phyloP scores from a whole-genome alignment of 2,888 invertebrate species.

The Glomeris marginata region DNA sequence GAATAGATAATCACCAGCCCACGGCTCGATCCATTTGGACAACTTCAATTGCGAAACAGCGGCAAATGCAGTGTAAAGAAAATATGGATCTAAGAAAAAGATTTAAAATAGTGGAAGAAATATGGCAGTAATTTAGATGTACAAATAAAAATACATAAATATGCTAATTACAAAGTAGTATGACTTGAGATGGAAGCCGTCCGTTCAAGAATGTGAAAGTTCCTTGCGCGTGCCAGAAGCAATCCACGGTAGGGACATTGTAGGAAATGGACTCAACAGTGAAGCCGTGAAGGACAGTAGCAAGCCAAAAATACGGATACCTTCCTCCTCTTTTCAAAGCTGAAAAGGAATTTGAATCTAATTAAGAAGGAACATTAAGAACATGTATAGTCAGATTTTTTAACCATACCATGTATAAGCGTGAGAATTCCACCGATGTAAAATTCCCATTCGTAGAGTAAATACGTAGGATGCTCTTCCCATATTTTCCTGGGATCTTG shows the following conservation, averaged over 20 bases:
- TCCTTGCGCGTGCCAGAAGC: constrained; percentile 70
- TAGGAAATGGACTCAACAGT: constrained; percentile 55
- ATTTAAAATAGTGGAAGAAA: not conserved
- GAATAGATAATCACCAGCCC: constrained; percentile 28
- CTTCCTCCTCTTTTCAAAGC: constrained; percentile 54
- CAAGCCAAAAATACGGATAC: constrained; percentile 58
- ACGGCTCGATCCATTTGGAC: constrained; percentile 35
- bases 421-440: constrained; percentile 7
- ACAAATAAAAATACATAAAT: not conserved
- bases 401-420: constrained; percentile 6
- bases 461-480: constrained; percentile 6
- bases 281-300: constrained; percentile 53
- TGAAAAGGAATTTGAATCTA: constrained; percentile 24
- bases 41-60: constrained; percentile 34
- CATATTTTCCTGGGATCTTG: not conserved
- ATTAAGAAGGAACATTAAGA: not conserved
- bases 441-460: constrained; percentile 6
- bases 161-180: constrained; percentile 47
- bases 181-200: constrained; percentile 55
- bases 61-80: constrained; percentile 37
- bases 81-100: constrained; percentile 32
- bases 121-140: no score
- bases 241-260: constrained; percentile 55
- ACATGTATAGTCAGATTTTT: not conserved
- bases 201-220: constrained; percentile 54